Conservation (phyloP, 1,140 invertebrate species). For the Eriocheir sinensis region DNA sequence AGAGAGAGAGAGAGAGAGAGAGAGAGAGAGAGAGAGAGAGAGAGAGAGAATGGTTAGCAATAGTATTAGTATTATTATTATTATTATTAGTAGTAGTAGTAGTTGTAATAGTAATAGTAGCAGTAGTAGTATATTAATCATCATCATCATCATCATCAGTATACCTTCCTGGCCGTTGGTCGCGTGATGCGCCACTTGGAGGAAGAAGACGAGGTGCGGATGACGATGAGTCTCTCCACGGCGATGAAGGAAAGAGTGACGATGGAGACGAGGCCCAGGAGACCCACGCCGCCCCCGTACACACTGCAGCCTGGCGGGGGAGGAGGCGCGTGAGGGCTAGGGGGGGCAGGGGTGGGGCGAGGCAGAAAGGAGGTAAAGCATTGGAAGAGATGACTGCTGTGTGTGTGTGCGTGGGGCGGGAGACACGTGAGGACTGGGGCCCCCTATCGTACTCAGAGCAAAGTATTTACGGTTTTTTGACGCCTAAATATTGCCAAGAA, state of each 20-base stretch:
- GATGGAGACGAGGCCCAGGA: slow-evolving; percentile 84
- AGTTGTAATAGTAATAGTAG: too few relatives aligned
- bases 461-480: too few relatives aligned
- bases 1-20: background rate
- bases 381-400: too few relatives aligned
- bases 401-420: too few relatives aligned
- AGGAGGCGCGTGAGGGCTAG: too few relatives aligned
- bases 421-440: too few relatives aligned
- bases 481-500: too few relatives aligned
- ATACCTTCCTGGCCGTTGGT: slow-evolving; percentile 54
- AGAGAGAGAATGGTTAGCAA: background rate
- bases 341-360: background rate
- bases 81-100: too few relatives aligned
- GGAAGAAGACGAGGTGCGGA: slow-evolving; percentile 78
- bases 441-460: too few relatives aligned
- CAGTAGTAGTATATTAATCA: too few relatives aligned
- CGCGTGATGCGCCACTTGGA: slow-evolving; percentile 67
- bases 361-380: background rate
- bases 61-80: too few relatives aligned
- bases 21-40: slow-evolving; percentile 31
- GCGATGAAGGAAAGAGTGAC: slow-evolving; percentile 84
- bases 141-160: background rate
- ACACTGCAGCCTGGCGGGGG: slow-evolving; percentile 82
- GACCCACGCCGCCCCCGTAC: slow-evolving; percentile 83
- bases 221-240: slow-evolving; percentile 84